phyloP scores from a whole-genome alignment of 2,113 vertebrate genomes.

The Sus scrofa region T2T-Sscrofa CM000824.6:59506501-59507000 shows the following conservation, averaged over 20 bases:
- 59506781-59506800: neutral
- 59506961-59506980: constrained; percentile 94
- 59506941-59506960: constrained; percentile 95
- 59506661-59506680: constrained; percentile 96
- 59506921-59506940: constrained; percentile 93
- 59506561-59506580: constrained; percentile 94
- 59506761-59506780: neutral
- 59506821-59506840: neutral
- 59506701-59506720: neutral
- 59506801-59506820: neutral
- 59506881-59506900: constrained; percentile 92
- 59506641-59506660: constrained; percentile 90
- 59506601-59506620: constrained; percentile 93
- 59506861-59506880: constrained; percentile 95
- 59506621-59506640: constrained; percentile 95
- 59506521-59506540: constrained; percentile 90
- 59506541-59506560: constrained; percentile 90
- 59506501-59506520: constrained; percentile 90
- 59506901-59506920: constrained; percentile 90
- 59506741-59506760: neutral
- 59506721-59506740: neutral
- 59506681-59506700: constrained; percentile 67
- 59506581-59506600: constrained; percentile 94
- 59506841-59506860: constrained; percentile 38
- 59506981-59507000: constrained; percentile 83